phyloP scores from a whole-genome alignment of 1,140 invertebrate species.

The Palaemon carinicauda region DNA sequence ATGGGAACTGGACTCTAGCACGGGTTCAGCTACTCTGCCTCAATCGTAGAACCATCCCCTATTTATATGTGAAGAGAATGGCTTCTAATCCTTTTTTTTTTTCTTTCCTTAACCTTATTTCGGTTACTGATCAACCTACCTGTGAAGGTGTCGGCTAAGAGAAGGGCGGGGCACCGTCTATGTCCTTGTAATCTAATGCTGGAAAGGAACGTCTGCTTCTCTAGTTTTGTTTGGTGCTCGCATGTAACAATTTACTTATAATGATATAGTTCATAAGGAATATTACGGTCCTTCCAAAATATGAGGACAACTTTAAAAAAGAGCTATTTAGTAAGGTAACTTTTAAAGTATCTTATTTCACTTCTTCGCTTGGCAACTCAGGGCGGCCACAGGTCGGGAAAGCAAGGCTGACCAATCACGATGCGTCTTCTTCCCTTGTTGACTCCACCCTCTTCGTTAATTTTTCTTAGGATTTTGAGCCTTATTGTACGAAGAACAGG shows the following conservation, averaged over 20 bases:
- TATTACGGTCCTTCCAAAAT: no score
- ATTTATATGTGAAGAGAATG: slow-evolving; percentile 12
- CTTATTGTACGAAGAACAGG: no score
- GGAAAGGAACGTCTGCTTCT: no score
- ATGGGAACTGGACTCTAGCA: not conserved
- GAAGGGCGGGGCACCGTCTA: not conserved
- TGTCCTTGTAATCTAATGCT: no score
- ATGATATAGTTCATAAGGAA: no score
- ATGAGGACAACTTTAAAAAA: not conserved
- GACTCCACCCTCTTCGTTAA: not conserved
- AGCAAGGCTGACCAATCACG: not conserved
- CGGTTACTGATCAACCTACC: not conserved
- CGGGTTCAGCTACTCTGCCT: not conserved
- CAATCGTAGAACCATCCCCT: not conserved
- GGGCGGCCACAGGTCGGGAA: slow-evolving; percentile 7
- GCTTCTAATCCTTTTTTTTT: not conserved
- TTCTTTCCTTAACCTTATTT: not conserved
- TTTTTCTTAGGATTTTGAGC: no score
- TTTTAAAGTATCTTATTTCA: not conserved
- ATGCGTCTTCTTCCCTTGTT: not conserved
- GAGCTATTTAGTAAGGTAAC: not conserved
- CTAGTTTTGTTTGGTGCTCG: no score
- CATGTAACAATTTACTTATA: no score
- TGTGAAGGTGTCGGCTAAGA: not conserved
- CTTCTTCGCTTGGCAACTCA: not conserved